Evolutionary conservation across 2,797 vertebrate species (phyloP), one percentile per base, ranked within the genome.

Genomic region (Mus spretus): DNA sequence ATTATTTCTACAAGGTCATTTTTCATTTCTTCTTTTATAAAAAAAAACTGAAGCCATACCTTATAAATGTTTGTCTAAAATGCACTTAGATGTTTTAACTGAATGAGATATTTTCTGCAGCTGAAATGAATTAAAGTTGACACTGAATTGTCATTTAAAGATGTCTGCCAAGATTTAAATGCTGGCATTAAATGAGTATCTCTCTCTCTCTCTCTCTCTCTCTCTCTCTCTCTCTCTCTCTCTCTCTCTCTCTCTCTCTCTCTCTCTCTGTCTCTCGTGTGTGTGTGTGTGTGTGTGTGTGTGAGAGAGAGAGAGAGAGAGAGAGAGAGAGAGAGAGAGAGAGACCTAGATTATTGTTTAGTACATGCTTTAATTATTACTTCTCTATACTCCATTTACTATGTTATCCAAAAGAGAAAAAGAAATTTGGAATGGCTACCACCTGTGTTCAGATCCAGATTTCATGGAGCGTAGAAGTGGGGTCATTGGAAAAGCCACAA

Each of bases 71-170:
- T 72, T 4, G 2, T 70, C 55, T 37, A 88, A 90, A 79, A 95
- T 13, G n/a, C 17, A 87, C 14, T 89, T 96, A 80, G 37, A 11
- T 34, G 12, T 24, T 94, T 93, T 86, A 70, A 13, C 11, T 86
- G 82, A 92, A 84, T 80, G 70, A 53, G 50, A 65, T 89, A 24
- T 63, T 87, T 78, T 88, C 53, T 85, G 19, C 34, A 65, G 79
- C 80, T 59, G 55, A 94, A 96, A 91, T 90, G 47, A 59, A 17
- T 79, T 61, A 70, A 65, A 28, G 93, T 93, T 83, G 44, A 92
- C 59, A 84, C 10, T 93, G 20, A 95, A 67, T 5, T 78, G 34
- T 95, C 53, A 88, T 61, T 24, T 77, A 67, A 67, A 89, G 74
- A 84, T 81, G 24, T 70, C 65, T 11, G 34, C 47, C 82, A 61